phyloP scores from a whole-genome alignment of 1,140 invertebrate genomes.

The Orchestia grillus region DNA sequence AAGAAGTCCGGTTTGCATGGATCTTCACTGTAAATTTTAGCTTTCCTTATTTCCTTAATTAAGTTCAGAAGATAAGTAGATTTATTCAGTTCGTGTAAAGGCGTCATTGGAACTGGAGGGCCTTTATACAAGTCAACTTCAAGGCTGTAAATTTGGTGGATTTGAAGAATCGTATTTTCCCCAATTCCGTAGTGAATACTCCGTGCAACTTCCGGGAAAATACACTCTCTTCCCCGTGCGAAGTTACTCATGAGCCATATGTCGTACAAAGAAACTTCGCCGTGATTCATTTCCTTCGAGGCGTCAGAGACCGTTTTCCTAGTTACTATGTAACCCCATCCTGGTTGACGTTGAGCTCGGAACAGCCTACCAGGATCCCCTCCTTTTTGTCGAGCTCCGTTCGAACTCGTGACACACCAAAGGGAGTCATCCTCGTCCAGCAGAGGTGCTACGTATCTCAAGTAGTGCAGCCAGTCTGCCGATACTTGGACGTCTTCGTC shows the following conservation, averaged over 20 bases:
- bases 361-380: constrained; percentile 53
- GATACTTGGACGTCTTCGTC: constrained; percentile 66
- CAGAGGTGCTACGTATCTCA: constrained; percentile 59
- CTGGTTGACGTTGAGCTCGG: constrained; percentile 59
- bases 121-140: constrained; percentile 59
- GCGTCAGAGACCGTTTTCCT: constrained; percentile 27
- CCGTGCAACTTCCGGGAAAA: constrained; percentile 60
- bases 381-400: background rate
- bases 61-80: constrained; percentile 42
- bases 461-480: constrained; percentile 59
- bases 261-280: constrained; percentile 58
- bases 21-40: constrained; percentile 49
- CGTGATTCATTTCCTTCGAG: constrained; percentile 46
- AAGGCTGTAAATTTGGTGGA: constrained; percentile 63
- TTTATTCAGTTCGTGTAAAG: constrained; percentile 41
- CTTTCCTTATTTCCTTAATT: constrained; percentile 8
- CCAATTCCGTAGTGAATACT: constrained; percentile 62
- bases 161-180: constrained; percentile 61
- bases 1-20: constrained; percentile 62
- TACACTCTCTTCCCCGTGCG: constrained; percentile 59
- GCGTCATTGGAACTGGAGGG: constrained; percentile 29
- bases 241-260: constrained; percentile 57
- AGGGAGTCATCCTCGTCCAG: constrained; percentile 59
- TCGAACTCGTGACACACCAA: constrained; percentile 61
- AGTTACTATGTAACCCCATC: constrained; percentile 62